Percentiles rank a stretch among this genome's conserved stretches.
These are phyloP conservation scores for Apamea monoglypha DNA, from an alignment of 2,888 invertebrate species.

Conservation along the genomic window DNA sequence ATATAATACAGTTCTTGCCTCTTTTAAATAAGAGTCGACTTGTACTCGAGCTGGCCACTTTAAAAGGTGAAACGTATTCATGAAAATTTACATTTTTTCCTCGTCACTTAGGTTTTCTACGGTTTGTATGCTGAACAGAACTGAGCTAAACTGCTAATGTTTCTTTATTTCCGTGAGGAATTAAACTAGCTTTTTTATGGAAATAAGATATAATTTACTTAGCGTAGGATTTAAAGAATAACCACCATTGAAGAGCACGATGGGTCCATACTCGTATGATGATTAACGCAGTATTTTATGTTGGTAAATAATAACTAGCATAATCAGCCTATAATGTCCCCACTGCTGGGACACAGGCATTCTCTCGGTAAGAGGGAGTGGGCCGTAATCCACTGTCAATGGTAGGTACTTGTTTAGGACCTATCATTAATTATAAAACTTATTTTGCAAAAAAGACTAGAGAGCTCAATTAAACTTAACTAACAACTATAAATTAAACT, in stretches of 20 bases:
- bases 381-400: no score
- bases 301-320: no score
- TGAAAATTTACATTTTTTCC: constrained; percentile 22
- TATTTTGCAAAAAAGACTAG: neutral
- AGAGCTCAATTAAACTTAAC: neutral
- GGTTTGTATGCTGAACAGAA: neutral
- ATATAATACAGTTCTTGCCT: neutral
- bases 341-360: no score
- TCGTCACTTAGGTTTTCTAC: neutral
- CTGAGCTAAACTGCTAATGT: neutral
- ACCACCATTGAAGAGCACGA: no score
- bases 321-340: no score
- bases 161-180: neutral
- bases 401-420: no score
- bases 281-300: no score
- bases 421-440: neutral
- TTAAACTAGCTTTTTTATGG: neutral
- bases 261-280: neutral
- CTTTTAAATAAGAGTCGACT: constrained; percentile 19
- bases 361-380: no score
- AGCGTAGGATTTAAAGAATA: neutral
- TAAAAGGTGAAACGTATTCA: constrained; percentile 16
- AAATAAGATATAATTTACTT: neutral
- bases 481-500: neutral
- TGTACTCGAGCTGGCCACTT: constrained; percentile 1